Evolutionary conservation across 1,140 invertebrate species (phyloP).

Genomic region (Lucilia cuprina): DNA sequence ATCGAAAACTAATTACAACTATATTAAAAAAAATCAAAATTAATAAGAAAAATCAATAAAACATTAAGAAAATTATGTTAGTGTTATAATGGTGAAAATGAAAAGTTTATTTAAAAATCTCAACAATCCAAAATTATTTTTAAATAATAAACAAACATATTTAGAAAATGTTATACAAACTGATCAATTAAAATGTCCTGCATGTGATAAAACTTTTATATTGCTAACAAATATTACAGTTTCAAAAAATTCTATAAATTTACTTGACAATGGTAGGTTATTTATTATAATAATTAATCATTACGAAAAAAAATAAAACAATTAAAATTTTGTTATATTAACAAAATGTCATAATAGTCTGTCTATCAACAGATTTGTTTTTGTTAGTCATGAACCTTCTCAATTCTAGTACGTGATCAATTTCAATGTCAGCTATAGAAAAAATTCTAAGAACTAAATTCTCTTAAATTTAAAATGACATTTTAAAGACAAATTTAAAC

Average conservation of each 20-base stretch:
- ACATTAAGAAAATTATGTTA: background rate
- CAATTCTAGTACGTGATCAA: background rate
- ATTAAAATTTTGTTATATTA: too few relatives aligned
- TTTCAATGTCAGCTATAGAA: background rate
- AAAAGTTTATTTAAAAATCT: background rate
- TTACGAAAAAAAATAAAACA: too few relatives aligned
- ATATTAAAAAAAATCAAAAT: background rate
- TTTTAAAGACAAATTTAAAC: too few relatives aligned
- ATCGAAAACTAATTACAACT: background rate
- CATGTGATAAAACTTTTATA: constrained; percentile 21
- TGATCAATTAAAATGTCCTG: constrained; percentile 24
- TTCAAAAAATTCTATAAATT: background rate
- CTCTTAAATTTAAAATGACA: too few relatives aligned
- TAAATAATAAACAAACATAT: background rate
- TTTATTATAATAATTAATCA: too few relatives aligned
- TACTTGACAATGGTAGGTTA: constrained; percentile 17
- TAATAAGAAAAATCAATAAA: background rate
- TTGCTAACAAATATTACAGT: constrained; percentile 3
- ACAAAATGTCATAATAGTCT: background rate
- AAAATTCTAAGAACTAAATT: too few relatives aligned
- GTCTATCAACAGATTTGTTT: background rate
- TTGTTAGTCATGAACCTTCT: background rate
- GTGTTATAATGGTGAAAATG: background rate
- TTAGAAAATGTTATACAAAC: constrained; percentile 8
- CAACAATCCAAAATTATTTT: background rate